Base-by-base conservation (phyloP, 2,888 invertebrate genomes). In the Xylophagus ater region DNA sequence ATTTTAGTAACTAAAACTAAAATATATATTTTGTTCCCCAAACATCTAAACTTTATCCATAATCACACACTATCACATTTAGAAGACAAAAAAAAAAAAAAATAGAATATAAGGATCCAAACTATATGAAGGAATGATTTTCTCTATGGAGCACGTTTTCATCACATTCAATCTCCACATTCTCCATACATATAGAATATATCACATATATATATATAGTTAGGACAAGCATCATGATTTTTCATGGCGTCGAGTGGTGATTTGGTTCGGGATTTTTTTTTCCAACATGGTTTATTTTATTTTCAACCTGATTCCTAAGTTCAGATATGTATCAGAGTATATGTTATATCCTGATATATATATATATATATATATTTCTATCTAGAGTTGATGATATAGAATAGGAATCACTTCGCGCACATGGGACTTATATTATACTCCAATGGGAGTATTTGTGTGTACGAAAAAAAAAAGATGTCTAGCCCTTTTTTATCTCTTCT, bases 271-370 rank as follows among this genome's bases (percentile, higher is more conserved):
- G 30, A 34, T 42, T 42, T 32, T n/a, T n/a, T n/a, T n/a, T n/a
- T n/a, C n/a, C n/a, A n/a, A n/a, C n/a, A n/a, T n/a, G n/a, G n/a
- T n/a, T n/a, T n/a, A n/a, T n/a, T n/a, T n/a, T n/a, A n/a, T n/a
- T n/a, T n/a, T n/a, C n/a, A n/a, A n/a, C n/a, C n/a, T n/a, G n/a
- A n/a, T n/a, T n/a, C n/a, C n/a, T n/a, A n/a, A n/a, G n/a, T n/a
- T n/a, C n/a, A n/a, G n/a, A n/a, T n/a, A n/a, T n/a, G n/a, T 59
- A 59, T 59, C 59, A 59, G 53, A 57, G 54, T 55, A 56, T 37
- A 34, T 43, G 37, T 37, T 42, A 42, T 47, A 31, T 45, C 37
- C 25, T 39, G 29, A 37, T 33, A 38, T 34, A 25, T 23, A 38
- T 38, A 23, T 23, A 23, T 23, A 10, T 10, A 32, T 24, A 15